Percentiles rank a stretch among this genome's conserved stretches.
phyloP scores from a whole-genome alignment of 2,888 invertebrate species.

The Oligia latruncula region DNA sequence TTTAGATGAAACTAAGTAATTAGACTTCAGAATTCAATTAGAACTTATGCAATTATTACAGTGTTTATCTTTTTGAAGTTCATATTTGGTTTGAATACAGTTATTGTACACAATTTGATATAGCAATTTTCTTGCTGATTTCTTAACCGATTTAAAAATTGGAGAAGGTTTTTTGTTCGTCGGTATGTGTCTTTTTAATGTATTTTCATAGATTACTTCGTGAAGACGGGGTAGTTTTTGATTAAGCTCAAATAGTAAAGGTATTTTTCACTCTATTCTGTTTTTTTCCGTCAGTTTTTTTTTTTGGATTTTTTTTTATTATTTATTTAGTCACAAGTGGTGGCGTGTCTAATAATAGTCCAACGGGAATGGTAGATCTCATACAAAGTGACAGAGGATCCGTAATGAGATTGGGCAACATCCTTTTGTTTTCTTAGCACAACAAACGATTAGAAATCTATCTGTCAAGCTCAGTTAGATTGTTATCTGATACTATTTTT shows the following conservation, averaged over 20 bases:
- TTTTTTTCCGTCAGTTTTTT: too few relatives aligned
- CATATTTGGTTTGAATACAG: neutral
- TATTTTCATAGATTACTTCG: too few relatives aligned
- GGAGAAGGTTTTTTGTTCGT: neutral
- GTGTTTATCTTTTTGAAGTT: conserved; percentile 8
- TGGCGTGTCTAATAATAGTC: too few relatives aligned
- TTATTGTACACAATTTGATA: neutral
- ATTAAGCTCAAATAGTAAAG: too few relatives aligned
- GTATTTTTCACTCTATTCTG: too few relatives aligned
- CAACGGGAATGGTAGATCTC: neutral
- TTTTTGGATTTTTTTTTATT: too few relatives aligned
- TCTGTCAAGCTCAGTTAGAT: neutral
- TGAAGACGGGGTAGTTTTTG: too few relatives aligned
- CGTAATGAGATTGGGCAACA: neutral
- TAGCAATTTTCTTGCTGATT: neutral
- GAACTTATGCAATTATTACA: conserved; percentile 12
- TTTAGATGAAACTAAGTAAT: conserved; percentile 49
- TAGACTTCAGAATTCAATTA: conserved; percentile 25
- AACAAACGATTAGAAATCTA: neutral
- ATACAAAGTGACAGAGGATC: neutral
- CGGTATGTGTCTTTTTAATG: too few relatives aligned
- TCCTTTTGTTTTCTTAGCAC: neutral
- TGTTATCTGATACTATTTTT: neutral
- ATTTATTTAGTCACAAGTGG: too few relatives aligned
- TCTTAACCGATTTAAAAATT: neutral